Percentiles rank a stretch among this genome's conserved stretches.
Evolutionary conservation across 2,888 invertebrate genomes (phyloP).

Genomic region (Bembecia ichneumoniformis): DNA sequence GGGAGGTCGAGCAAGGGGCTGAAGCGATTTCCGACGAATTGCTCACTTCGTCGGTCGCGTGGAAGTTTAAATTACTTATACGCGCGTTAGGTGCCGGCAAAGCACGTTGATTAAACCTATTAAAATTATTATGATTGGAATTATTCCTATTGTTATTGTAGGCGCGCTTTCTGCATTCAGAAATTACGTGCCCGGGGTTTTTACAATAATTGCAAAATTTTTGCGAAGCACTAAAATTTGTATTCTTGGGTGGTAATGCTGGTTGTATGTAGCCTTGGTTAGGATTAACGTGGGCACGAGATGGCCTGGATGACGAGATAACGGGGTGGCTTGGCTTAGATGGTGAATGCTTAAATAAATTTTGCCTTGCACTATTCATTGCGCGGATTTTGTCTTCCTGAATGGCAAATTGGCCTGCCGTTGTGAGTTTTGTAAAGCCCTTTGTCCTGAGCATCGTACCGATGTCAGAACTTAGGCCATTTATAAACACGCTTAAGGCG

Average conservation of each 20-base stretch:
- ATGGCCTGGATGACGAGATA: not conserved
- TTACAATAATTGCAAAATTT: not conserved
- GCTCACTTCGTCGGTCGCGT: not conserved
- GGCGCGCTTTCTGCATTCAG: not conserved
- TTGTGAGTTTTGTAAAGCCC: slow-evolving; percentile 9
- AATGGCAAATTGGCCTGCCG: slow-evolving; percentile 16
- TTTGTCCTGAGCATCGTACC: slow-evolving; percentile 17
- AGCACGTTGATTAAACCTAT: not conserved
- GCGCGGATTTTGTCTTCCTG: slow-evolving; percentile 18
- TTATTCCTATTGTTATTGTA: not conserved
- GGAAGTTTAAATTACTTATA: not conserved
- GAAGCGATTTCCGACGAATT: not conserved
- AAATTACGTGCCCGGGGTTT: not conserved
- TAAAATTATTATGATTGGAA: no score
- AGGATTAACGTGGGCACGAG: not conserved
- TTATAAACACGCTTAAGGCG: slow-evolving; percentile 18
- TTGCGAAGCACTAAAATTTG: not conserved
- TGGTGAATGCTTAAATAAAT: not conserved
- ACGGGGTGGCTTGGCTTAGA: not conserved
- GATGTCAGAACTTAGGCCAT: slow-evolving; percentile 16
- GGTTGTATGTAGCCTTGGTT: not conserved
- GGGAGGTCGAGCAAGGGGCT: not conserved
- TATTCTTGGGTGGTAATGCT: not conserved
- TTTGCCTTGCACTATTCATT: slow-evolving; percentile 13
- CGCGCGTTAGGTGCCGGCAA: not conserved